Evolutionary conservation across 2,797 vertebrate genomes (phyloP).

Genomic region (Galago senegalensis): DNA sequence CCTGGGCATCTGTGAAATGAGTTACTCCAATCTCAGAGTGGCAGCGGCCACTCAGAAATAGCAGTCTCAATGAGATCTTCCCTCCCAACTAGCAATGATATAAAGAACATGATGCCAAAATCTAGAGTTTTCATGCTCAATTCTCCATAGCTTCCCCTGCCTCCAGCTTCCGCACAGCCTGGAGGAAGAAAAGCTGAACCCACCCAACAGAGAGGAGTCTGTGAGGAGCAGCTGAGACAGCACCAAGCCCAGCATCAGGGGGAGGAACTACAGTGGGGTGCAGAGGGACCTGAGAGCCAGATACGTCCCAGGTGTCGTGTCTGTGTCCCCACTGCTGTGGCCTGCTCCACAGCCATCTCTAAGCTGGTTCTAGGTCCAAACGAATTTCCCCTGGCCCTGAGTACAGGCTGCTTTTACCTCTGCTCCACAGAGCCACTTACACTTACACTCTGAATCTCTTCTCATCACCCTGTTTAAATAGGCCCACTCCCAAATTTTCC

Average conservation of each 20-base stretch:
- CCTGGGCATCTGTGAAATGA: not conserved
- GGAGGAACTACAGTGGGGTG: not conserved
- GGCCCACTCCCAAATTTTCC: not conserved
- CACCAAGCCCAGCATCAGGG: too few species aligned
- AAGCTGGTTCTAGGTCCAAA: not conserved
- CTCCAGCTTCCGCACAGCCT: constrained; percentile 46
- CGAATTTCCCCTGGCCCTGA: not conserved
- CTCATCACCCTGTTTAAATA: not conserved
- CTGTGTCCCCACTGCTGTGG: not conserved
- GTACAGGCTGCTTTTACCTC: not conserved
- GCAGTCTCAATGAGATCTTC: not conserved
- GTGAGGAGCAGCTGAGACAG: not conserved
- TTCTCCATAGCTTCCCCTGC: not conserved
- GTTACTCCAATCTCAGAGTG: not conserved
- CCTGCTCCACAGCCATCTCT: not conserved
- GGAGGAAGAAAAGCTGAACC: not conserved
- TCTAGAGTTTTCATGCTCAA: constrained; percentile 1
- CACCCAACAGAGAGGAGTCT: not conserved
- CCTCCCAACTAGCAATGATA: not conserved
- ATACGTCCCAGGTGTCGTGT: not conserved
- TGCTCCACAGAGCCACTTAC: not conserved
- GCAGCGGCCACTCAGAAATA: not conserved
- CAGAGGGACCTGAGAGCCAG: not conserved
- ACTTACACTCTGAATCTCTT: not conserved
- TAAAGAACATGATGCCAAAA: not conserved